Conservation (phyloP, 2,113 vertebrate genomes). For the Tapirus terrestris region DNA sequence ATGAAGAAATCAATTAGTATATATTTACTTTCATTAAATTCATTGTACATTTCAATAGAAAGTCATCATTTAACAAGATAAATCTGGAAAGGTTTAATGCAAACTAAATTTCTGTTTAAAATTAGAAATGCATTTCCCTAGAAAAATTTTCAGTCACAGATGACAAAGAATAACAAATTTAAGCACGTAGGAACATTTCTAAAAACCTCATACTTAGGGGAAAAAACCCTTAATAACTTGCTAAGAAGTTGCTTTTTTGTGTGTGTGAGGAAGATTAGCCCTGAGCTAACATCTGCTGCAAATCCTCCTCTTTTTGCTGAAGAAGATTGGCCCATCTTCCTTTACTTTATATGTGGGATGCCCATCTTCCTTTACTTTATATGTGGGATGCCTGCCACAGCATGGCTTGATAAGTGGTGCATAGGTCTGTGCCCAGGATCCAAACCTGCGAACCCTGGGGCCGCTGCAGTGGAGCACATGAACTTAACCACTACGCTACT, state of each 20-base stretch:
- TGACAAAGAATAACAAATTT: neutral
- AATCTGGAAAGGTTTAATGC: conserved; percentile 18
- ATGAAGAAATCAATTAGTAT: neutral
- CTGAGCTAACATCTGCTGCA: too few species aligned
- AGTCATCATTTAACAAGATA: conserved; percentile 12
- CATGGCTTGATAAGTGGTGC: too few species aligned
- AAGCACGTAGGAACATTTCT: neutral
- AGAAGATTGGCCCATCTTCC: too few species aligned
- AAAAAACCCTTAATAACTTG: neutral
- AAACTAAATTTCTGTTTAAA: conserved; percentile 39
- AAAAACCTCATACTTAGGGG: neutral
- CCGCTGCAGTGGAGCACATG: too few species aligned
- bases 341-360: too few species aligned
- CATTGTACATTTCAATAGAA: neutral
- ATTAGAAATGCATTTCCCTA: neutral
- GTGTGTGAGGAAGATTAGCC: too few species aligned
- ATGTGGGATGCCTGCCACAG: too few species aligned
- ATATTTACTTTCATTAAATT: neutral
- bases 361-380: too few species aligned
- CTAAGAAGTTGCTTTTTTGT: neutral
- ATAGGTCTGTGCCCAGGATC: too few species aligned
- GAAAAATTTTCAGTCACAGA: conserved; percentile 27
- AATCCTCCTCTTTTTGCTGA: too few species aligned
- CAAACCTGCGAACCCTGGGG: too few species aligned
- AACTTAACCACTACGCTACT: too few species aligned